Evolutionary conservation across 2,113 vertebrate species (phyloP), one percentile per base, ranked within the genome.

Genomic region (Silurus meridionalis): DNA sequence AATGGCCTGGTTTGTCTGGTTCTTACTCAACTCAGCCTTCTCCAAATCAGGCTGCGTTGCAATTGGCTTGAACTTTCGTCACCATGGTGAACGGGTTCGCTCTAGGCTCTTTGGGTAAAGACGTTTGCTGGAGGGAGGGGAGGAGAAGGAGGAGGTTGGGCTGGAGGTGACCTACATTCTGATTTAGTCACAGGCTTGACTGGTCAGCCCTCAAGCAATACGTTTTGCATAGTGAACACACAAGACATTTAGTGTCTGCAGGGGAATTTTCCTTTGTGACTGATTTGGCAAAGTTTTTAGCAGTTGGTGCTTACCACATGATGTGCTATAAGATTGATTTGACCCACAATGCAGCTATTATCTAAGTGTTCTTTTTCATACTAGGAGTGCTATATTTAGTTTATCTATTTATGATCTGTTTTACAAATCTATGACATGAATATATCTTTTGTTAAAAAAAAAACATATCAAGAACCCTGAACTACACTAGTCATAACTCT

Each of bases 121-220:
- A 88, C 71, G 60, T 91, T 93, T 88, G 48, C 63, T 77, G 87
- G 82, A 84, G 74, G 53, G 61, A 63, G 79, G 52, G 71, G 63
- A 74, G 61, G 57, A 85, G 86, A 89, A 86, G 80, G 75, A 89
- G 90, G 80, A 72, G 46, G 0, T 58, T 71, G 92, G 88, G 50
- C 90, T 82, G 86, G 84, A 83, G 83, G 88, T 94, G 95, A 94
- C 95, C 94, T 94, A 95, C 89, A 94, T 95, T 94, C 87, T 83
- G 48, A 77, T 58, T 50, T 25, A 60, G 77, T 81, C 80, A 63
- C n/a, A 71, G 55, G 46, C 37, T 77, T 83, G 82, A 57, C 77
- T 81, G 69, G 85, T n/a, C 85, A 52, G 63, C 23, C 82, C 87
- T 80, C 52, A 60, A 87, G 80, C 75, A 83, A 82, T 69, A 64